Evolutionary conservation across 2,888 invertebrate species (phyloP), one percentile per base, ranked within the genome.

Genomic region (Gortyna flavago): DNA sequence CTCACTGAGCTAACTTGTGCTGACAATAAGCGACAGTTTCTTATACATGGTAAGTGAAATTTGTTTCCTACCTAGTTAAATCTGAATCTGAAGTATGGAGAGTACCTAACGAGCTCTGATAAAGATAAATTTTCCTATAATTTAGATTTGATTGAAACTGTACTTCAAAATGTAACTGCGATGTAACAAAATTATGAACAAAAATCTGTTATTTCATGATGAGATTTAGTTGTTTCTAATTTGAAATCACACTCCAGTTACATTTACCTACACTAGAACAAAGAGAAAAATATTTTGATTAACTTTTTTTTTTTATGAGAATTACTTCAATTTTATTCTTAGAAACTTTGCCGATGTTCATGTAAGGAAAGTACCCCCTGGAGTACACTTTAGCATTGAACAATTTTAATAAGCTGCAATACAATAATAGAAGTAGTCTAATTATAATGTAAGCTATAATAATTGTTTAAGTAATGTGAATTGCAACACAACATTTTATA

Each of bases 1-100:
- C 88, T 95, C 77, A 94, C 92, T 2, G 94, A 91, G 35, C 88
- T 95, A 5, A 89, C 91, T 25, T 95, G 94, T 84, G 81, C 86
- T 0, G 95, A 95, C 67, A 88, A 85, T 68, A 85, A 82, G 59
- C 77, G 69, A 75, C 75, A 86, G 66, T 89, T 82, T 72, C 59
- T 86, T 13, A 83, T 75, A 77, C 83, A 87, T 81, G 89, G 91
- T 91, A 79, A 89, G 90, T 85, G 66, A 69, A 61, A 41, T 72
- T 75, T 74, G 16, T 51, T 69, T 61, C 64, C 11, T 65, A 54
- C 13, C 11, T 38, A 51, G 41, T 35, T 54, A 41, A 32, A 18
- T n/a, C 35, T 48, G 18, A 29, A n/a, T 54, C 18, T 57, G n/a
- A 48, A 64, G 13, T 54, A 41, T 3, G 11, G 0, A 65, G 35